These are phyloP conservation scores for Megalonaias nervosa DNA, from an alignment of 1,140 invertebrate genomes.

Conservation along the genomic window DNA sequence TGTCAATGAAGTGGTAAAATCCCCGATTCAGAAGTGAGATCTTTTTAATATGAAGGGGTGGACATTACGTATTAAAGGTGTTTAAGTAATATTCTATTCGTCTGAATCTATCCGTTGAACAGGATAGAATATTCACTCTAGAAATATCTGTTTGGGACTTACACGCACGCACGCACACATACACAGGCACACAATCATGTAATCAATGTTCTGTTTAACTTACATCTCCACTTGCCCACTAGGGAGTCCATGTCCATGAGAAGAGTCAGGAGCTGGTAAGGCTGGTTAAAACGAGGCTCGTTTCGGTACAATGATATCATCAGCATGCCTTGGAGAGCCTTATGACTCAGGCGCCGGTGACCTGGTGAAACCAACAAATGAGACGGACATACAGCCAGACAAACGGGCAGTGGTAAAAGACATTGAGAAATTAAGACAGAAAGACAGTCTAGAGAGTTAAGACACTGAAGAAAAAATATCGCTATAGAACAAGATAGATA, in stretches of 20 bases:
- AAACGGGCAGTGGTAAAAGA: too few relatives aligned
- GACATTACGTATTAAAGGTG: conserved; percentile 13
- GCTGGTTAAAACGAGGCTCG: conserved; percentile 95
- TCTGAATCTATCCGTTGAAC: not conserved
- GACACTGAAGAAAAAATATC: not conserved
- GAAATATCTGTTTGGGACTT: not conserved
- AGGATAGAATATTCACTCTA: not conserved
- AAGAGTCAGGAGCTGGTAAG: conserved; percentile 92
- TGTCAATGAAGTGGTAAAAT: too few relatives aligned
- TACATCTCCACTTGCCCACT: conserved; percentile 99
- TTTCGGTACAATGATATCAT: conserved; percentile 98
- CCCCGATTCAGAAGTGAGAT: too few relatives aligned
- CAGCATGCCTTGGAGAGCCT: conserved; percentile 93
- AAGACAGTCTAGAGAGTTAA: too few relatives aligned
- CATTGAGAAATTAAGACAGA: too few relatives aligned
- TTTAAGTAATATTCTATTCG: not conserved
- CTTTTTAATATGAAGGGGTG: too few relatives aligned
- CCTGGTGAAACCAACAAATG: conserved; percentile 68
- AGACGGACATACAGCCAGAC: too few relatives aligned
- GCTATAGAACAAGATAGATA: conserved; percentile 46
- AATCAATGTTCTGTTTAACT: conserved; percentile 67
- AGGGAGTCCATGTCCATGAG: conserved; percentile 98
- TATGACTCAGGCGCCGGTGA: conserved; percentile 90
- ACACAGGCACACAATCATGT: too few relatives aligned
- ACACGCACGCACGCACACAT: too few relatives aligned